These are phyloP conservation scores for Sinhomidia bicolor DNA, from an alignment of 2,888 invertebrate species.

Conservation along the genomic window DNA sequence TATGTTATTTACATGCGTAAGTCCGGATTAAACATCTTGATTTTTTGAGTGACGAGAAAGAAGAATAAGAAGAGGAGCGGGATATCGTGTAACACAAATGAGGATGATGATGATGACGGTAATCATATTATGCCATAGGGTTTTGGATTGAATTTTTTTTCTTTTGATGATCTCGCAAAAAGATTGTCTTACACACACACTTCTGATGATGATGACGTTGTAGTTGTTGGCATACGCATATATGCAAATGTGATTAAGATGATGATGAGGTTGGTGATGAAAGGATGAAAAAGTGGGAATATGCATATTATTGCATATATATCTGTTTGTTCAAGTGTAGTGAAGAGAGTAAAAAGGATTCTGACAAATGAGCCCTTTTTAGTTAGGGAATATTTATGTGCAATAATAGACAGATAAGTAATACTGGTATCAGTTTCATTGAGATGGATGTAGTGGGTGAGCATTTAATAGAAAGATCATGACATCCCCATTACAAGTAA, in stretches of 20 bases:
- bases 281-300: not conserved
- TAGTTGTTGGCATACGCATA: not conserved
- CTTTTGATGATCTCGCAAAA: not conserved
- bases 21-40: constrained; percentile 42
- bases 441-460: not conserved
- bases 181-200: constrained; percentile 17
- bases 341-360: constrained; percentile 15
- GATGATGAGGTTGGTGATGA: not conserved
- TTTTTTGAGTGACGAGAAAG: not conserved
- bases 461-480: constrained; percentile 31
- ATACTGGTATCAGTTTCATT: not conserved
- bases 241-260: not conserved
- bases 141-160: constrained; percentile 27
- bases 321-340: not conserved
- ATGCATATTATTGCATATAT: not conserved
- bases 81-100: constrained; percentile 7
- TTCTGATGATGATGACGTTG: not conserved
- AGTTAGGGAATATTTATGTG: not conserved
- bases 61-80: not conserved
- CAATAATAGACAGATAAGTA: not conserved
- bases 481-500: constrained; percentile 41
- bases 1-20: not conserved
- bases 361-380: constrained; percentile 31
- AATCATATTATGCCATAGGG: constrained; percentile 33
- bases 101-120: constrained; percentile 6